Evolutionary conservation across 2,113 vertebrate genomes (phyloP).

Genomic region (Stegastes partitus): DNA sequence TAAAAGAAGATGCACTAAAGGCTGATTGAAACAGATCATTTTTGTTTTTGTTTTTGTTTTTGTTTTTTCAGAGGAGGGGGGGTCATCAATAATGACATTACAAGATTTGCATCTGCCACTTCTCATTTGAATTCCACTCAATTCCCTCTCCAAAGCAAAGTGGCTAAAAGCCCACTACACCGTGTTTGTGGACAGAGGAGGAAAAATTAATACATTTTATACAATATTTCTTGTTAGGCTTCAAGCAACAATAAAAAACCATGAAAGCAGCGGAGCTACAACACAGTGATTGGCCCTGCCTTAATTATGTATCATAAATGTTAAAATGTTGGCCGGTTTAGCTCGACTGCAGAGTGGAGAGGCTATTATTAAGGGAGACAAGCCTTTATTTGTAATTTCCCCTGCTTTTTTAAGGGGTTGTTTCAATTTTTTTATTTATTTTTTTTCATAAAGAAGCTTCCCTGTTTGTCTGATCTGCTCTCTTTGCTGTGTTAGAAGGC

Average conservation of each 20-base stretch:
- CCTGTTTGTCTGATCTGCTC: slow-evolving; percentile 16
- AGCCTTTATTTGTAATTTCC: slow-evolving; percentile 56
- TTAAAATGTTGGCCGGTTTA: slow-evolving; percentile 58
- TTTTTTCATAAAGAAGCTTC: slow-evolving; percentile 10
- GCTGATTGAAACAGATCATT: slow-evolving; percentile 3
- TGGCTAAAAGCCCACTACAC: slow-evolving; percentile 6
- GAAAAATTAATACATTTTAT: slow-evolving; percentile 44
- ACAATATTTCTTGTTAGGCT: slow-evolving; percentile 41
- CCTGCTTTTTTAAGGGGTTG: slow-evolving; percentile 16
- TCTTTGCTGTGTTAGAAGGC: slow-evolving; percentile 20
- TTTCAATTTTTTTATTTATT: neutral
- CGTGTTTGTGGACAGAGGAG: neutral
- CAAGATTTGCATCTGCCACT: slow-evolving; percentile 31
- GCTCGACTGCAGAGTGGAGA: slow-evolving; percentile 32
- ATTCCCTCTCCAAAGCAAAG: slow-evolving; percentile 8
- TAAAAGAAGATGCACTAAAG: slow-evolving; percentile 10
- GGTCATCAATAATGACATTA: slow-evolving; percentile 26
- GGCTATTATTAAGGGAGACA: slow-evolving; percentile 55
- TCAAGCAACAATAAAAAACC: slow-evolving; percentile 27
- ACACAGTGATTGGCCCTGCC: slow-evolving; percentile 18
- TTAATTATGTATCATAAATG: slow-evolving; percentile 60
- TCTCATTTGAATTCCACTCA: slow-evolving; percentile 43
- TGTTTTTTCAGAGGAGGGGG: neutral
- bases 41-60: slow-evolving; percentile 8
- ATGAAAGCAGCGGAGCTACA: slow-evolving; percentile 1